These are phyloP conservation scores for Notolabrus celidotus DNA, from an alignment of 2,797 vertebrate genomes.

Conservation along the genomic window DNA sequence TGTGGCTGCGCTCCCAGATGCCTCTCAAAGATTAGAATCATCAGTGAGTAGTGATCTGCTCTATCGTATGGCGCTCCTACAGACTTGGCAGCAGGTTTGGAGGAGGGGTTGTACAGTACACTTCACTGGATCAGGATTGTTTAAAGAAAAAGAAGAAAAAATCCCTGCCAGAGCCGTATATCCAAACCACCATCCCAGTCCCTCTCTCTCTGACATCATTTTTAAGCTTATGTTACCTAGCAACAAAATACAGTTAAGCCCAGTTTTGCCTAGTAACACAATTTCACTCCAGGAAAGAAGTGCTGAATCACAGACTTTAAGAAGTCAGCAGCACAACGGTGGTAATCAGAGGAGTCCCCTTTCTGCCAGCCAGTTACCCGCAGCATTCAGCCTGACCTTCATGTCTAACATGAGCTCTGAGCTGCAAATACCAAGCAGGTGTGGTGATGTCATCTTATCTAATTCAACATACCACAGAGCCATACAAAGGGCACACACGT, in stretches of 20 bases:
- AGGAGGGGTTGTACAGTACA: conserved; percentile 31
- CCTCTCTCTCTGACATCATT: conserved; percentile 40
- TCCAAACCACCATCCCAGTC: conserved; percentile 39
- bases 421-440: conserved; percentile 78
- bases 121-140: conserved; percentile 39
- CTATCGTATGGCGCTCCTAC: conserved; percentile 75
- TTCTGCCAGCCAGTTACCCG: conserved; percentile 32
- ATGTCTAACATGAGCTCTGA: conserved; percentile 52
- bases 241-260: conserved; percentile 57
- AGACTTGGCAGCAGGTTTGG: conserved; percentile 66
- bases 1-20: conserved; percentile 78
- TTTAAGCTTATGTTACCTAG: conserved; percentile 59
- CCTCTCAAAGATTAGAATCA: conserved; percentile 80
- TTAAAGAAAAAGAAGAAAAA: conserved; percentile 27
- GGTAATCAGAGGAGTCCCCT: conserved; percentile 37
- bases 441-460: conserved; percentile 74
- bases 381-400: conserved; percentile 57
- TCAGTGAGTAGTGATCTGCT: conserved; percentile 72
- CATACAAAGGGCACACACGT: conserved; percentile 34
- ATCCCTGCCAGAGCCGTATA: conserved; percentile 38
- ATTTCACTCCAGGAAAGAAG: conserved; percentile 26
- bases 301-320: conserved; percentile 48
- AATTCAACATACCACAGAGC: conserved; percentile 54
- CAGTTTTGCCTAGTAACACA: conserved; percentile 50
- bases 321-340: conserved; percentile 22